These are phyloP conservation scores for Venustaconcha ellipsiformis DNA, from an alignment of 1,140 invertebrate species.

Conservation along the genomic window DNA sequence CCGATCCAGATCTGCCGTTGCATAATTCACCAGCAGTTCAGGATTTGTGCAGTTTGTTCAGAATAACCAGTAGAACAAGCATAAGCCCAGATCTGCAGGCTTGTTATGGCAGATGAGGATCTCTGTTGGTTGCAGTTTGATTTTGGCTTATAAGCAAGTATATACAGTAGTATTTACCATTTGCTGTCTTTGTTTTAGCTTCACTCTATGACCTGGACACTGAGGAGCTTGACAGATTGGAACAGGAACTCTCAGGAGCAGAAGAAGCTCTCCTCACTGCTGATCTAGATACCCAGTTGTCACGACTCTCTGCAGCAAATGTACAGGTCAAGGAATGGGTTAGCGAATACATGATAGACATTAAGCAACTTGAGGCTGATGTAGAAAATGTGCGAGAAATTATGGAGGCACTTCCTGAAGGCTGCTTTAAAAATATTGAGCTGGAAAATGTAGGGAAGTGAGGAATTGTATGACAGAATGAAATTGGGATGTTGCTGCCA, in stretches of 20 bases:
- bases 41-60: no score
- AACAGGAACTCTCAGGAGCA: conserved; percentile 79
- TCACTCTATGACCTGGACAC: conserved; percentile 72
- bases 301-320: conserved; percentile 38
- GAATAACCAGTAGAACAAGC: no score
- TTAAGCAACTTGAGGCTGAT: conserved; percentile 79
- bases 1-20: no score
- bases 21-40: no score
- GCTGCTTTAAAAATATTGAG: conserved; percentile 80
- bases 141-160: no score
- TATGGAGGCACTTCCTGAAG: conserved; percentile 81
- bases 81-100: no score
- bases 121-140: no score
- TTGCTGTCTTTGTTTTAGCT: conserved; percentile 31
- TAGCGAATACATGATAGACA: conserved; percentile 77
- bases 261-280: conserved; percentile 80
- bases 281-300: conserved; percentile 78
- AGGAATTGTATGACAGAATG: no score
- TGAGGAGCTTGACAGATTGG: conserved; percentile 78
- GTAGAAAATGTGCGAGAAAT: conserved; percentile 91
- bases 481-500: no score
- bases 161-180: no score
- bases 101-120: no score
- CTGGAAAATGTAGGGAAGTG: conserved; percentile 36
- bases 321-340: conserved; percentile 35